Base-by-base conservation (phyloP, 1,140 invertebrate genomes). In the Temnothorax curvispinosus region DNA sequence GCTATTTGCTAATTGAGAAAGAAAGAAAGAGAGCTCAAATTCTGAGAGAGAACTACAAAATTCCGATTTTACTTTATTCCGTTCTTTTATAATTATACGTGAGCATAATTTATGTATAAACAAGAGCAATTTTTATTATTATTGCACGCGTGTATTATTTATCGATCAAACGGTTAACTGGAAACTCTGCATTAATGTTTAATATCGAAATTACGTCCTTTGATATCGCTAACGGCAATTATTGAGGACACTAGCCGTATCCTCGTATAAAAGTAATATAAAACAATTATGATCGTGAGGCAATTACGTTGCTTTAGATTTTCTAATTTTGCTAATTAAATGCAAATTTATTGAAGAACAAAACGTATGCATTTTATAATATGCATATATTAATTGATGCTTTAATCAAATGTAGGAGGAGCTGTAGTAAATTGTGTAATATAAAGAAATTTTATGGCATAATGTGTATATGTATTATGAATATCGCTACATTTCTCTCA, bases 171-270 rank as follows among this genome's bases (percentile, higher is more conserved):
- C 27, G 8, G 52, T 58, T 47, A 82, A 60, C 41, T 56, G 50
- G 41, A 44, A 81, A 56, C 50, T 27, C 27, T 81, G 9, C 11
- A 81, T 56, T 72, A 56, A 44, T 27, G 72, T 44, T 41, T 72
- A 56, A 44, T 27, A 81, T 44, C 32, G 50, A 71, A 81, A 81
- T 81, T 71, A 72, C 13, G 9, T 72, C 38, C 38, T 81, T 81
- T 81, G 78, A 81, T 65, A 32, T 52, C 41, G 18, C 18, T 32
- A 47, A 71, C 38, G 18, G n/a, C 35, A 60, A 64, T 84, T 60
- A 84, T 38, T 13, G 41, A 35, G 27, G 27, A 27, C 27, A 27
- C 27, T 0, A 27, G 13, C 5, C 21, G 35, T 27, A 27, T 9
- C 21, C 9, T 38, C 18, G 18, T 75, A 5, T 74, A 56, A 58